phyloP scores from a whole-genome alignment of 35 echinoderm and acorn worm species.

The Ophioderma brevispina region DNA sequence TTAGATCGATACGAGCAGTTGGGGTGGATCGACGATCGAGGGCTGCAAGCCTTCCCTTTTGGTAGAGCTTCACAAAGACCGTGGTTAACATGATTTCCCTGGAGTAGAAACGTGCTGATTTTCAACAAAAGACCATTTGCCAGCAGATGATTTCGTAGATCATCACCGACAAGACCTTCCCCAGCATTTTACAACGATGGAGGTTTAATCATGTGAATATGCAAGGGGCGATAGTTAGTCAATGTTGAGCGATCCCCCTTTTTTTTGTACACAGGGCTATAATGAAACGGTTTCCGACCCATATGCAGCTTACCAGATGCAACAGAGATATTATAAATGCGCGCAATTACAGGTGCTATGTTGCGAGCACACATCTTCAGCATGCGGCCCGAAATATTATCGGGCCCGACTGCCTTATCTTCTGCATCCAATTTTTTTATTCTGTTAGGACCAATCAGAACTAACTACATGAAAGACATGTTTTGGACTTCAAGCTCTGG shows the following conservation, averaged over 20 bases:
- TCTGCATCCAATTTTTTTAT: background rate
- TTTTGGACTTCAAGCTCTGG: background rate
- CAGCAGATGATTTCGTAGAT: too few relatives aligned
- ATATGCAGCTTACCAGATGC: background rate
- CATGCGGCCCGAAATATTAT: background rate
- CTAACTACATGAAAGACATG: background rate
- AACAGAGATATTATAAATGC: background rate
- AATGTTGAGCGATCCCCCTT: background rate
- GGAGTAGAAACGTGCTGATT: too few relatives aligned
- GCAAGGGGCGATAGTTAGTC: background rate
- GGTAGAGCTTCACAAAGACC: too few relatives aligned
- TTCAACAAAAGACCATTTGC: too few relatives aligned
- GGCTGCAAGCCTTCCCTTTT: too few relatives aligned
- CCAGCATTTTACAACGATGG: too few relatives aligned
- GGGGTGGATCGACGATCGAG: too few relatives aligned
- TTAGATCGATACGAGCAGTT: too few relatives aligned
- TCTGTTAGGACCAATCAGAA: background rate
- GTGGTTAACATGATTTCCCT: too few relatives aligned
- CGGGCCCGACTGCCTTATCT: background rate
- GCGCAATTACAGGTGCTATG: background rate
- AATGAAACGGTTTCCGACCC: background rate
- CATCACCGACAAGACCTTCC: too few relatives aligned
- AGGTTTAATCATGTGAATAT: too few relatives aligned
- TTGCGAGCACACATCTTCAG: background rate
- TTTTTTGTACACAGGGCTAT: background rate